Evolutionary conservation across 2,888 invertebrate genomes (phyloP).

Genomic region (Yponomeuta evonymella): DNA sequence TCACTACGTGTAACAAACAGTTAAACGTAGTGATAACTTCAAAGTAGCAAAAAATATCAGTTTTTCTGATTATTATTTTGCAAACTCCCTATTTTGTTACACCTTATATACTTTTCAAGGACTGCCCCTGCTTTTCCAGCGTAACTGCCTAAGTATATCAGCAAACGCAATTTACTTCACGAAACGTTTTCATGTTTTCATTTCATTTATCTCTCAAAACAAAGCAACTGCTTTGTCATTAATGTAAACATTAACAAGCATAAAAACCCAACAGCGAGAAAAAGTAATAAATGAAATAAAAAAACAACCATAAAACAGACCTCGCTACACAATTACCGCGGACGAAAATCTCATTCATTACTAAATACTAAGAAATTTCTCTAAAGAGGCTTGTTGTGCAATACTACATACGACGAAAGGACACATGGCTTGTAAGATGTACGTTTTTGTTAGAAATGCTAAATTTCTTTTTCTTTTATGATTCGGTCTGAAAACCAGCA

Average conservation of each 20-base stretch:
- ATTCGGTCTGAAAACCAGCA: too few relatives aligned
- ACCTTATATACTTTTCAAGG: too few relatives aligned
- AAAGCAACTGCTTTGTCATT: conserved; percentile 35
- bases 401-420: conserved; percentile 31
- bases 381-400: conserved; percentile 1
- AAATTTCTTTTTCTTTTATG: too few relatives aligned
- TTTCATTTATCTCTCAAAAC: not conserved
- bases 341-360: conserved; percentile 56
- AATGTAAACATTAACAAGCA: conserved; percentile 44
- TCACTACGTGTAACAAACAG: too few relatives aligned
- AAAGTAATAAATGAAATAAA: conserved; percentile 49
- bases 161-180: not conserved
- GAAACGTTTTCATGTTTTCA: not conserved
- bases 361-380: conserved; percentile 37
- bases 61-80: too few relatives aligned
- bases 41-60: too few relatives aligned
- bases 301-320: conserved; percentile 42
- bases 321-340: conserved; percentile 44
- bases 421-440: not conserved
- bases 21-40: too few relatives aligned
- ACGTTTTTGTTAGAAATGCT: too few relatives aligned
- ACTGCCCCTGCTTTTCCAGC: too few relatives aligned
- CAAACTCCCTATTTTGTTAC: too few relatives aligned
- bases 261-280: conserved; percentile 45
- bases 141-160: not conserved